A percentile compares a stretch with the other conserved stretches of the same genome.
Conservation (phyloP, 2,888 invertebrate species). For the Panzeria rudis region DNA sequence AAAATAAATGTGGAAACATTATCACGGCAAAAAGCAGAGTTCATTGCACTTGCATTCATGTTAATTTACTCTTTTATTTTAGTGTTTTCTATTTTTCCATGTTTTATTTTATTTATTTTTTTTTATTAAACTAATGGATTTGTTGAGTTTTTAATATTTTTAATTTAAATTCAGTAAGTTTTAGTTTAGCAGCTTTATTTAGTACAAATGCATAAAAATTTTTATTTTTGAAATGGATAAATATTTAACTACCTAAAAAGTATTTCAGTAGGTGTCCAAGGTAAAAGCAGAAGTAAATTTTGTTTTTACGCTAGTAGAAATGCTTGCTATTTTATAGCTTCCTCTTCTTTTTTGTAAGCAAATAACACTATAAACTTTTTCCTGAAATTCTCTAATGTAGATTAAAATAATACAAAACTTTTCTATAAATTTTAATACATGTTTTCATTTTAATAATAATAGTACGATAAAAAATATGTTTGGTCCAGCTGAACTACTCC, state of each 20-base stretch:
- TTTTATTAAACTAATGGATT: background rate
- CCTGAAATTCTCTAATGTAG: background rate
- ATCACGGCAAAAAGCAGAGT: background rate
- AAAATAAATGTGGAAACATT: conserved; percentile 3
- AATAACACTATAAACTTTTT: too few species aligned
- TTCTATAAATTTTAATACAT: background rate
- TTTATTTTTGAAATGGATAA: too few species aligned
- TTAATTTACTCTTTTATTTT: background rate
- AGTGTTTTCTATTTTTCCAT: background rate
- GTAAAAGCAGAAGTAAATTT: too few species aligned
- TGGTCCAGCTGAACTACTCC: conserved; percentile 44
- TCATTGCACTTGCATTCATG: conserved; percentile 9
- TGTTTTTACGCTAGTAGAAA: background rate
- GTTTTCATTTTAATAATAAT: conserved; percentile 10
- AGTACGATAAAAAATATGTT: conserved; percentile 16
- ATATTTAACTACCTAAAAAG: too few species aligned
- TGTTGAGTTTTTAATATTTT: background rate
- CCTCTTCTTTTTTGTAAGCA: background rate
- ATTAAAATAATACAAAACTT: background rate
- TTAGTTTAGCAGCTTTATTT: background rate
- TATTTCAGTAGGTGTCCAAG: too few species aligned
- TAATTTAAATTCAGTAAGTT: background rate
- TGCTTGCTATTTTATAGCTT: background rate
- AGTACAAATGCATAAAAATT: background rate
- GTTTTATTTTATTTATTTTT: background rate